Evolutionary conservation across 2,113 vertebrate species (phyloP), one percentile per base, ranked within the genome.

Genomic region (Bufo gargarizans): DNA sequence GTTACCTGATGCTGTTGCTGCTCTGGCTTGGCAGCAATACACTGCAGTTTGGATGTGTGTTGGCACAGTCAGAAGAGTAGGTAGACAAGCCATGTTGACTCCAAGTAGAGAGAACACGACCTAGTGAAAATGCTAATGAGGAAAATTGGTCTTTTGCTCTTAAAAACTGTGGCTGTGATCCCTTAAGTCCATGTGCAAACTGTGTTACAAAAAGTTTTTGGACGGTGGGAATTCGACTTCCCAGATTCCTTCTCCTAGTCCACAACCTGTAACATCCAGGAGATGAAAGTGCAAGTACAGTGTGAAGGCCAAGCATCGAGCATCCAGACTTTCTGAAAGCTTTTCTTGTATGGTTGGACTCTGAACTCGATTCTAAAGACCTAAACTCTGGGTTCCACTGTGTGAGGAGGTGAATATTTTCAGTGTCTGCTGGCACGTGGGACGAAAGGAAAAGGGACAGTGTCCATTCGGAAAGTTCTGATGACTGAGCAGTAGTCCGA

Each of bases 241-340:
- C 92, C 85, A 94, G 91, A 74, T 89, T 94, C 83, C 91, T 89
- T 91, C 91, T 91, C 91, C 95, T 94, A 0, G 95, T 95, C 95
- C 95, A 96, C 88, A 95, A 92, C 80, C 96, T 93, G 90, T 94
- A 96, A 92, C 94, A 95, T 77, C 93, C 94, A 7, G 94, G 94
- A 72, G 95, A 96, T 90, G 93, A 95, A 94, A 96, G 94, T 90
- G 95, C 95, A 90, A 96, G 91, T 77, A 95, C 92, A 0, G 96
- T 96, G 69, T 94, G 95, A 91, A 96, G 94, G 86, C 95, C 96
- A 87, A 91, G 91, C 43, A 10, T 89, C 17, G 93, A 94, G 92
- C 89, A 91, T 69, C 86, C 85, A 67, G 90, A 67, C 22, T 90
- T 89, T 92, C 91, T 89, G 89, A 89, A 90, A 84, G 65, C 88